Conservation (phyloP, 2,797 vertebrate genomes). For the Dendrocincla tyrannina region DNA sequence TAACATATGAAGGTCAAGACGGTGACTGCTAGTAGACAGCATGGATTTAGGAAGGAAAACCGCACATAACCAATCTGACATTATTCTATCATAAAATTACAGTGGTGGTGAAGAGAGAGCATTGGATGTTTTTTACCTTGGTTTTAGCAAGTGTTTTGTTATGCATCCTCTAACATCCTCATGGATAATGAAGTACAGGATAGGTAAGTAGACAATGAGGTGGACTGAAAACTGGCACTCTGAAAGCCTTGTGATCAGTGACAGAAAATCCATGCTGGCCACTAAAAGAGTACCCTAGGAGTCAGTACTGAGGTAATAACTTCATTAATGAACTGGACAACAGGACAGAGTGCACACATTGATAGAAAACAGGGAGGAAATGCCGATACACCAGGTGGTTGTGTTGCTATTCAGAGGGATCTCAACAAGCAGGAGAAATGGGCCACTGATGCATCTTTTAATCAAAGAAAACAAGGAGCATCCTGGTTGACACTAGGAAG, state of each 20-base stretch:
- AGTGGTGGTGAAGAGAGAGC: neutral
- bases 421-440: neutral
- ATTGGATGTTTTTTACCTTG: neutral
- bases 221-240: neutral
- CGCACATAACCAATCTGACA: neutral
- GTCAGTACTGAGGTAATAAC: neutral
- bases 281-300: neutral
- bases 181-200: neutral
- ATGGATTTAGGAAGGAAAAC: neutral
- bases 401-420: neutral
- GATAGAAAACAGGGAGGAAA: neutral
- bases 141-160: neutral
- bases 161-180: neutral
- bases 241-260: neutral
- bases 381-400: rapidly evolving
- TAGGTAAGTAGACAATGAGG: neutral
- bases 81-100: neutral
- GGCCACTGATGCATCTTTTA: neutral
- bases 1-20: neutral
- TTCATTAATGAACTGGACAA: neutral
- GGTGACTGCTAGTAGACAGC: neutral
- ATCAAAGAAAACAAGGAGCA: neutral
- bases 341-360: neutral
- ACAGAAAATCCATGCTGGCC: neutral
- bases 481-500: neutral